Base-by-base conservation (phyloP, 2,797 vertebrate species). In the Syndactyla subalaris region DNA sequence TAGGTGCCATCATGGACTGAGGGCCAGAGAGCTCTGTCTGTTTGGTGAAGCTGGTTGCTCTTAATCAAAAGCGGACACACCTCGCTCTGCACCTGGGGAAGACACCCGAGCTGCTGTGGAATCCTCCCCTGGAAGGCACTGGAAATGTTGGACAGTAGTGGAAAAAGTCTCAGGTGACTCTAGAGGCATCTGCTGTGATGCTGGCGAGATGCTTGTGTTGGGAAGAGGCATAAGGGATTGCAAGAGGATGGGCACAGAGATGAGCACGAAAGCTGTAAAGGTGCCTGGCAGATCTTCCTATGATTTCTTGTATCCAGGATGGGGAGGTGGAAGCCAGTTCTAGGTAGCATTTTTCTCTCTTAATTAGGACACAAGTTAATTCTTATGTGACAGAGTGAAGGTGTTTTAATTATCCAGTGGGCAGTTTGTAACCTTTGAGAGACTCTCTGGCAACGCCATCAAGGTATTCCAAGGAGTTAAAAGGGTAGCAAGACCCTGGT, bases 151-250 rank as follows among this genome's bases (percentile, higher is more conserved):
- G 39, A 26, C 4, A 3, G 3, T 4, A 41, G 18, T 19, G 48
- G 18, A 68, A 29, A n/a, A n/a, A 3, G 3, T 34, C 32, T 52
- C n/a, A 55, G 46, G 16, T 36, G 26, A 22, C 39, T 72, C 46
- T n/a, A 52, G 15, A 62, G 38, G 36, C 51, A 58, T 14, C 51
- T 46, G 14, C 79, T 10, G 3, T n/a, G n/a, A 27, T 3, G 1
- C 29, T 76, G 49, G 39, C 0, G 0, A 21, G 54, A 48, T 0
- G 24, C 10, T 52, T 3, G 1, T 0, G 1, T 13, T 36, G 58
- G 24, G 45, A 75, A 27, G 19, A 43, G 7, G 16, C 27, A 34
- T 2, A 29, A 81, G 20, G 55, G 30, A 26, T 43, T 41, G 34
- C 70, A 51, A 36, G 32, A 78, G 5, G 19, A 48, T 0, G 1